Evolutionary conservation across 2,113 vertebrate genomes (phyloP).

Genomic region (Burhinus oedicnemus): DNA sequence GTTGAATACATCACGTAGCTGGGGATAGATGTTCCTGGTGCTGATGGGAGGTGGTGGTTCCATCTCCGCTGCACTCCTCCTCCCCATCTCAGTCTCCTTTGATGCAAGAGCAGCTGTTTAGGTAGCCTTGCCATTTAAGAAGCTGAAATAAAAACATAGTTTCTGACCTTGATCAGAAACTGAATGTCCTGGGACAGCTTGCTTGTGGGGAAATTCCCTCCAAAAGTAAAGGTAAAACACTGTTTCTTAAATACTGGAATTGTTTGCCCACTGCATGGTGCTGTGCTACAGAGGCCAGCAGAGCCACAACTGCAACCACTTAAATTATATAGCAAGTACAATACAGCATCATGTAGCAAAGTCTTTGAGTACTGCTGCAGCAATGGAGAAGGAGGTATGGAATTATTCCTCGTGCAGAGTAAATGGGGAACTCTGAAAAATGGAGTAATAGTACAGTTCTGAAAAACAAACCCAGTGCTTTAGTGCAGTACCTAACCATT

Average conservation of each 20-base stretch:
- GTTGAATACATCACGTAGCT: rapidly evolving
- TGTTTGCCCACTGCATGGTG: not conserved
- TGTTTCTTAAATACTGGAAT: not conserved
- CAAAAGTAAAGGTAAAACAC: not conserved
- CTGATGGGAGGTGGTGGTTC: not conserved
- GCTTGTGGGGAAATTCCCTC: not conserved
- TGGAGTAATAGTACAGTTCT: not conserved
- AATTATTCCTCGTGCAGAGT: not conserved
- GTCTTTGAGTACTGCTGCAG: not conserved
- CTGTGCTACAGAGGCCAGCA: not conserved
- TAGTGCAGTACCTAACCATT: not conserved
- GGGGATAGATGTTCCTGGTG: not conserved
- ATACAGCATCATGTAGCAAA: not conserved
- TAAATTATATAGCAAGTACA: not conserved
- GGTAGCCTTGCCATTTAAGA: not conserved
- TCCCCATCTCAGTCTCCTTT: not conserved
- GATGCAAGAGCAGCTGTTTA: not conserved
- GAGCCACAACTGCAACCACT: not conserved
- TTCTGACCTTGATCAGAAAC: not conserved
- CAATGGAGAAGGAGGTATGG: not conserved
- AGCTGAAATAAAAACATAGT: not conserved
- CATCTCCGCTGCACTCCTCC: not conserved
- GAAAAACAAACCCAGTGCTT: not conserved
- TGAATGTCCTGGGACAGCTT: not conserved
- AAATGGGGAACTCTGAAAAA: not conserved